Conservation (phyloP, 2,888 invertebrate species). For the Drosophila austrosaltans region DNA sequence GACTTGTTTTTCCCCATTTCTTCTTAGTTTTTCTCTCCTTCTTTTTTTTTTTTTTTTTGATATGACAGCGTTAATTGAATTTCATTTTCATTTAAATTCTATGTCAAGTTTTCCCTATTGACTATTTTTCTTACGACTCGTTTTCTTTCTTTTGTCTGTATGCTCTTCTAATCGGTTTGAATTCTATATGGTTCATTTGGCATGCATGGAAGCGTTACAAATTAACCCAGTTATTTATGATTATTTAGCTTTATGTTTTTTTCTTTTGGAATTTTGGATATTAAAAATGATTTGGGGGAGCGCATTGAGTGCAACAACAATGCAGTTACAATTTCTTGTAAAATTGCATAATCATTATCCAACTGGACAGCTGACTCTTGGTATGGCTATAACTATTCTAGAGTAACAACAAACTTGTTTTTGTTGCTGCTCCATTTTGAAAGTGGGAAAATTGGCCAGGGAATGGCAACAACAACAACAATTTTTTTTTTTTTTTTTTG, state of each 20-base stretch:
- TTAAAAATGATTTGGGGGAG: constrained; percentile 62
- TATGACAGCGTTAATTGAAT: constrained; percentile 76
- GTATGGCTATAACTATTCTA: neutral
- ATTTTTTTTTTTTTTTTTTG: constrained; percentile 34
- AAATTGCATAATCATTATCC: constrained; percentile 72
- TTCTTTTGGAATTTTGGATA: constrained; percentile 50
- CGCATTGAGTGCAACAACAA: constrained; percentile 4
- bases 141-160: constrained; percentile 22
- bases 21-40: neutral
- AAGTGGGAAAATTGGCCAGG: constrained; percentile 66
- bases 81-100: constrained; percentile 66
- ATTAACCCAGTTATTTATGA: constrained; percentile 80
- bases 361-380: constrained; percentile 23
- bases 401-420: constrained; percentile 4
- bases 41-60: constrained; percentile 26
- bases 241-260: constrained; percentile 48
- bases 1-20: constrained; percentile 1
- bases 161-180: constrained; percentile 58
- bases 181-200: constrained; percentile 74
- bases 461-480: constrained; percentile 44
- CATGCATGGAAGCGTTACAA: constrained; percentile 78
- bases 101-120: constrained; percentile 23
- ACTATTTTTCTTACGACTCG: constrained; percentile 9
- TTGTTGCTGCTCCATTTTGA: constrained; percentile 59
- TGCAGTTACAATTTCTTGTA: constrained; percentile 49